Conservation (phyloP, 2,888 invertebrate genomes). For the Trichogramma evanescens region DNA sequence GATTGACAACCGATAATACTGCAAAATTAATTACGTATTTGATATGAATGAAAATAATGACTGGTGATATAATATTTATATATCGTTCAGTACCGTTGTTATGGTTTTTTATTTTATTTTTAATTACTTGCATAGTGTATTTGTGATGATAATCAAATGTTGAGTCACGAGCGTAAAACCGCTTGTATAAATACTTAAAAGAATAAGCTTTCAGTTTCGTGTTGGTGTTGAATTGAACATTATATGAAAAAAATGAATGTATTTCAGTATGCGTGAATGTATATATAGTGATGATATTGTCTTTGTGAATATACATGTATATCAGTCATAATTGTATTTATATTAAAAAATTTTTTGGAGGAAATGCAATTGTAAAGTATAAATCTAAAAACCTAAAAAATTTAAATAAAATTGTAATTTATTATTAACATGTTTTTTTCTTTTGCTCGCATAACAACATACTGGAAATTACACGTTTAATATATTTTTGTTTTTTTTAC, state of each 20-base stretch:
- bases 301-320: constrained; percentile 17
- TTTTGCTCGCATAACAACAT: constrained; percentile 16
- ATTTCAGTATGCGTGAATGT: constrained; percentile 20
- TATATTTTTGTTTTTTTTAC: constrained; percentile 22
- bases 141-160: constrained; percentile 10
- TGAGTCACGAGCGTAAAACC: constrained; percentile 5
- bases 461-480: constrained; percentile 23
- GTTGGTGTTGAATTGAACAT: constrained; percentile 18
- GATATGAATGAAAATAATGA: constrained; percentile 11
- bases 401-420: constrained; percentile 44
- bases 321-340: constrained; percentile 17
- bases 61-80: constrained; percentile 9
- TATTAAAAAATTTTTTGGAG: constrained; percentile 14
- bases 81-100: not conserved
- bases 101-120: constrained; percentile 9
- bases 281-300: constrained; percentile 15
- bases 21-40: not conserved
- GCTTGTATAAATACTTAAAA: constrained; percentile 1
- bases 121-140: constrained; percentile 4
- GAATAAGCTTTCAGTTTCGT: constrained; percentile 7
- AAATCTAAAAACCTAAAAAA: constrained; percentile 32
- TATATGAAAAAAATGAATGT: constrained; percentile 7
- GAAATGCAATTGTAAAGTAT: constrained; percentile 41
- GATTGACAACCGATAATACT: not conserved
- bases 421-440: constrained; percentile 32